phyloP scores from a whole-genome alignment of 2,888 invertebrate species.

The Nomada lathburiana region DNA sequence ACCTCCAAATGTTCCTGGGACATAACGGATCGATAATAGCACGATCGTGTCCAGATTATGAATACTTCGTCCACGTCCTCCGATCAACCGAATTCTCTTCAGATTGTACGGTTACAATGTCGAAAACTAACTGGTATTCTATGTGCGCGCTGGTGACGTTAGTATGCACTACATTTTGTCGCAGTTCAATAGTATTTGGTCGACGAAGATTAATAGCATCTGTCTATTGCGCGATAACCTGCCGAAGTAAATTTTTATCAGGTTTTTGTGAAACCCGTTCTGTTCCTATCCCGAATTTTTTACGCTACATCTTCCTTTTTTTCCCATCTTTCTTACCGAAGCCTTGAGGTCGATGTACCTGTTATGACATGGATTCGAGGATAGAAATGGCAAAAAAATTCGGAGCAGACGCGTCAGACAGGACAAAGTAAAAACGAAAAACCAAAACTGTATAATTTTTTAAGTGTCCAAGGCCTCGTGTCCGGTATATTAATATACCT shows the following conservation, averaged over 20 bases:
- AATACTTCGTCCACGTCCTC: conserved; percentile 20
- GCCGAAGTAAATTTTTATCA: too few species aligned
- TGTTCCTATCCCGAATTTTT: too few species aligned
- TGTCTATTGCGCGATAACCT: background rate
- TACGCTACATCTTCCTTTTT: background rate
- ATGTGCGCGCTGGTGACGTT: background rate
- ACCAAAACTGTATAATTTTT: background rate
- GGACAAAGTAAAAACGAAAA: too few species aligned
- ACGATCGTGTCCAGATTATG: conserved; percentile 51
- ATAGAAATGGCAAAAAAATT: background rate
- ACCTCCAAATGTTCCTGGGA: conserved; percentile 40
- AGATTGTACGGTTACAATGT: conserved; percentile 21
- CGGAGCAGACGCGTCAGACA: too few species aligned
- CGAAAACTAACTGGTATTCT: background rate
- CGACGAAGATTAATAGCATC: background rate
- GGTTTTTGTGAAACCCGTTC: too few species aligned
- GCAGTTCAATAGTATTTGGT: background rate
- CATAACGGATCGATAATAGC: conserved; percentile 58
- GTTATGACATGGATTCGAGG: background rate
- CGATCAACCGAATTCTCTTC: conserved; percentile 26
- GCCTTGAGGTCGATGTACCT: background rate
- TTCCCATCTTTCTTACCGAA: background rate
- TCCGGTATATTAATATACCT: too few species aligned
- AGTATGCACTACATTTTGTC: background rate
- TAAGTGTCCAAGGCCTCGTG: too few species aligned